phyloP scores from a whole-genome alignment of 2,113 vertebrate genomes.

The Sinocyclocheilus anshuiensis region DNA sequence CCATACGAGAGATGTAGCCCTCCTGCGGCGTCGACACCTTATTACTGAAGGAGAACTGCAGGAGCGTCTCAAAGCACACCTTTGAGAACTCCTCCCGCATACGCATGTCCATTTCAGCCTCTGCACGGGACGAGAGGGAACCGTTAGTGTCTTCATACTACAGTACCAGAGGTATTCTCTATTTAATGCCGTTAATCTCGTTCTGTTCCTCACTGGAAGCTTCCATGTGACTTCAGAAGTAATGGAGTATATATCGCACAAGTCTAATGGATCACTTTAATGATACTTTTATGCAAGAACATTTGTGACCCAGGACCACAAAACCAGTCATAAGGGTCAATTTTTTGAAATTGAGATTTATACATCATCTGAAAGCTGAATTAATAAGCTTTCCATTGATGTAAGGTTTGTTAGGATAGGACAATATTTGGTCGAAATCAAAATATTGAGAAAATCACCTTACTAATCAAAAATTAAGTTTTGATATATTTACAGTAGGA shows the following conservation, averaged over 20 bases:
- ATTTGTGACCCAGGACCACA: too few relatives aligned
- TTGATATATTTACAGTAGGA: too few relatives aligned
- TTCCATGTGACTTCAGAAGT: neutral
- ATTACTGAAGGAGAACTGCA: slow-evolving; percentile 99
- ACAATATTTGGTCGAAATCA: too few relatives aligned
- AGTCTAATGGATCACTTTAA: neutral
- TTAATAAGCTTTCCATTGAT: too few relatives aligned
- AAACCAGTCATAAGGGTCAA: too few relatives aligned
- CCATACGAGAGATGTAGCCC: slow-evolving; percentile 98
- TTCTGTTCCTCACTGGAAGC: neutral
- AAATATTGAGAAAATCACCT: too few relatives aligned
- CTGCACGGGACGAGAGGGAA: slow-evolving; percentile 67
- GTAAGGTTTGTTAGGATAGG: too few relatives aligned
- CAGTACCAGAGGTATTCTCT: neutral
- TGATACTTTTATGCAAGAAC: neutral
- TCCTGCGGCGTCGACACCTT: slow-evolving; percentile 96
- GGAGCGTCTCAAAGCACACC: slow-evolving; percentile 97
- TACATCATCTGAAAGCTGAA: too few relatives aligned
- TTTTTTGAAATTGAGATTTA: too few relatives aligned
- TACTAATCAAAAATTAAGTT: too few relatives aligned
- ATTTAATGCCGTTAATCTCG: neutral
- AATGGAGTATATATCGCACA: neutral
- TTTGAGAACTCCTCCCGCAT: slow-evolving; percentile 99
- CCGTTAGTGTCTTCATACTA: neutral
- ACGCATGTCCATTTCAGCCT: slow-evolving; percentile 95